Conservation (phyloP, 2,888 invertebrate species). For the Ophonus ardosiacus region DNA sequence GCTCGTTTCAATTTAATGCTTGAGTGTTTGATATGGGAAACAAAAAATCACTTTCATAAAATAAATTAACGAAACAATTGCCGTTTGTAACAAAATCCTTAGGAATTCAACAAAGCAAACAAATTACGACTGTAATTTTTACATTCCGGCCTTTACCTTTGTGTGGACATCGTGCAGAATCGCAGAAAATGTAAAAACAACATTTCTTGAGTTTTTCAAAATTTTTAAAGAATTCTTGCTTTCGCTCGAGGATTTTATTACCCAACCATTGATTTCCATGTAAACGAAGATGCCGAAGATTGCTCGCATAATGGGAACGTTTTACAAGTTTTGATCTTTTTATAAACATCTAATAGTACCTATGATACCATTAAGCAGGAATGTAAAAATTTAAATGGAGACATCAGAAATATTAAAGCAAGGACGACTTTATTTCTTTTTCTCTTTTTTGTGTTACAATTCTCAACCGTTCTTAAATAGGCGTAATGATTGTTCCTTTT, state of each 20-base stretch:
- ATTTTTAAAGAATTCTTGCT: conserved; percentile 27
- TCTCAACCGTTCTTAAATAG: too few relatives aligned
- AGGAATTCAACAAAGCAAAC: conserved; percentile 5
- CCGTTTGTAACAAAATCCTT: not conserved
- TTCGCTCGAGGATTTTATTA: conserved; percentile 6
- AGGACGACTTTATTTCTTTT: too few relatives aligned
- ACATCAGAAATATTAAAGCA: too few relatives aligned
- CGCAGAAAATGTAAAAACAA: conserved; percentile 42
- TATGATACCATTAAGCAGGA: too few relatives aligned
- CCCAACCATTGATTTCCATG: conserved; percentile 20
- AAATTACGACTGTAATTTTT: conserved; percentile 33
- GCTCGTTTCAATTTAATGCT: conserved; percentile 27
- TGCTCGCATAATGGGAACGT: conserved; percentile 6
- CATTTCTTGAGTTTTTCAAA: conserved; percentile 31
- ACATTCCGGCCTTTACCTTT: conserved; percentile 34
- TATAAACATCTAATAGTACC: too few relatives aligned
- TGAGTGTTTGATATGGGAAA: conserved; percentile 15
- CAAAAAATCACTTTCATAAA: conserved; percentile 5
- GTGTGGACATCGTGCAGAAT: conserved; percentile 17
- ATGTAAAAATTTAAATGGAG: too few relatives aligned
- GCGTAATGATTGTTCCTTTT: too few relatives aligned
- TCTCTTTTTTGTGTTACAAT: too few relatives aligned
- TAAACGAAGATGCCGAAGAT: conserved; percentile 20
- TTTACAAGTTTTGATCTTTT: too few relatives aligned
- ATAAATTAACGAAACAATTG: conserved; percentile 26